Evolutionary conservation across 2,113 vertebrate genomes (phyloP), one percentile per base, ranked within the genome.

Genomic region (Lampris megalopsis): DNA sequence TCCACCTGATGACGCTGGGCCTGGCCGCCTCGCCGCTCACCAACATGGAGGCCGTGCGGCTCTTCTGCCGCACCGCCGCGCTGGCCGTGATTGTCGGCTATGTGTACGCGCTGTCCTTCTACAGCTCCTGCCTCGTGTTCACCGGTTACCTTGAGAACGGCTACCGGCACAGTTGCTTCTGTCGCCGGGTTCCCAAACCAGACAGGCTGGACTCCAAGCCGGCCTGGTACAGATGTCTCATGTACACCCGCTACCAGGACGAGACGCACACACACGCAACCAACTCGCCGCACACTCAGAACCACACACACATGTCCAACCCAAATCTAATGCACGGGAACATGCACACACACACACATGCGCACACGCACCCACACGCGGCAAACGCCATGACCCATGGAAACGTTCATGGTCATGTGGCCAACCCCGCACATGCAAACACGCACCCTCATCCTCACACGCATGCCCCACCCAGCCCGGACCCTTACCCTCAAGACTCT

Each of bases 21-120:
- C 95, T 99, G 91, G 98, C 97, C 63, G 98, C 98, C 89, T 99
- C 98, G 77, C 98, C 98, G 48, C 98, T 99, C 94, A 99, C 98
- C 85, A 99, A 99, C 95, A 98, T 99, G 93, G 98, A 99, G 94
- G 98, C 96, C 35, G 97, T 98, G 84, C 96, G 97, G 59, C 97
- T 99, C 90, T 99, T 99, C 95, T 99, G 98, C 94, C 96, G 95
- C 88, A 97, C 96, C 81, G 97, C 96, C 84, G 96, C 97, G 87
- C 94, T 99, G 79, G 95, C 96, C 71, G 95, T 99, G 85, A 89
- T 97, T 88, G 96, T 99, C 91, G 96, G 97, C 94, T 99, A 99
- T 92, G 94, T 99, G 93, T 99, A 99, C 93, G 95, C 96, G 94
- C 92, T 99, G 86, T 98, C 96, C 80, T 98, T 99, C 95, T 99